A percentile compares a stretch with the other conserved stretches of the same genome.
Evolutionary conservation across 2,888 invertebrate genomes (phyloP).

Genomic region (Ichneumon xanthorius): DNA sequence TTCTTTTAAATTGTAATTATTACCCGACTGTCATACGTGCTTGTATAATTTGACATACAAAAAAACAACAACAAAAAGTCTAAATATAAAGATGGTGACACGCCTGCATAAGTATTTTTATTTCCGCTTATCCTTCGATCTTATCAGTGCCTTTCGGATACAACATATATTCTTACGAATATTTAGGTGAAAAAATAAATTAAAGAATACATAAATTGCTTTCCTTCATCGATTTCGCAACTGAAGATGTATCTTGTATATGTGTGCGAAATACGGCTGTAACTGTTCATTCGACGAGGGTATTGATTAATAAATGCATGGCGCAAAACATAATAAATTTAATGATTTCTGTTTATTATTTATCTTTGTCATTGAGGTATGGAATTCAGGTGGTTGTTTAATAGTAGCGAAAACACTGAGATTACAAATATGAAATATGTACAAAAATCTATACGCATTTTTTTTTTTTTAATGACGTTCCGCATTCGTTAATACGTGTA

Average conservation of each 20-base stretch:
- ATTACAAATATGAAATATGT: constrained; percentile 74
- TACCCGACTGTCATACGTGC: constrained; percentile 27
- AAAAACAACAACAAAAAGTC: not conserved
- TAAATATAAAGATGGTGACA: constrained; percentile 40
- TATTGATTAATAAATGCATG: constrained; percentile 52
- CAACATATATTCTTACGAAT: constrained; percentile 9
- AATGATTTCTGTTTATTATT: constrained; percentile 63
- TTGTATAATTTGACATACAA: constrained; percentile 17
- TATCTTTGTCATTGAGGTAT: constrained; percentile 67
- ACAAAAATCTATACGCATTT: constrained; percentile 72
- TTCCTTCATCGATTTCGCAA: constrained; percentile 12
- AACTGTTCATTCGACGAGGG: constrained; percentile 45
- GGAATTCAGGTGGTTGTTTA: constrained; percentile 73
- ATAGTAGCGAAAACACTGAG: constrained; percentile 74
- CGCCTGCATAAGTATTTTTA: constrained; percentile 22
- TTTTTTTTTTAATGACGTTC: constrained; percentile 50
- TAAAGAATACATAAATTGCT: not conserved
- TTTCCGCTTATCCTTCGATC: not conserved
- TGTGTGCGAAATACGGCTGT: constrained; percentile 45
- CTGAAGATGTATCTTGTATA: constrained; percentile 30
- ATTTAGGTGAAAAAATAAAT: not conserved
- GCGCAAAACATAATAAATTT: constrained; percentile 34
- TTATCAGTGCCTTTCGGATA: constrained; percentile 34
- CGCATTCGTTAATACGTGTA: constrained; percentile 47
- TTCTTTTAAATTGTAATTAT: constrained; percentile 15